Evolutionary conservation across 2,797 vertebrate genomes (phyloP), one percentile per base, ranked within the genome.

Genomic region (Lepilemur ruficaudatus): DNA sequence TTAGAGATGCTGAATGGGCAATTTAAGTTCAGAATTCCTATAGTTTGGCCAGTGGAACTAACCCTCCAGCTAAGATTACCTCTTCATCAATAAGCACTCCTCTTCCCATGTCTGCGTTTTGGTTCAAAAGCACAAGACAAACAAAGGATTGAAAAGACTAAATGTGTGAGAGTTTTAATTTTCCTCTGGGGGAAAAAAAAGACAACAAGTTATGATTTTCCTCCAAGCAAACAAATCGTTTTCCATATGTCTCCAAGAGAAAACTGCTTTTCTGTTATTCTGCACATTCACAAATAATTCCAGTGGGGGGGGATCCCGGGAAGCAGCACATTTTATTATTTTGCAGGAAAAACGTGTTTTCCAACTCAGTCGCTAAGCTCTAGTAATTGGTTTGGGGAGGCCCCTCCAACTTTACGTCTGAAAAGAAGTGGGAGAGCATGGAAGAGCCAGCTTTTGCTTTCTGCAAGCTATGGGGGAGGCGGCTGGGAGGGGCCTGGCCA

Each of bases 221-320:
- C 57, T 96, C 93, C 88, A 78, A 97, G 96, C 86, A 96, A 97
- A 96, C 83, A 97, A 97, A 97, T 78, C 72, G 81, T 96, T 93
- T 96, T 91, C 95, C 97, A 96, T 92, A 95, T 96, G 96, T 87
- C 69, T 97, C 79, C 32, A 69, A 90, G 50, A 93, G 79, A 82
- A 96, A 94, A 52, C 43, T 61, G 89, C 63, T 85, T 76, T 89
- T 78, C 94, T 46, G 67, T 43, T 76, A 43, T 83, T 88, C 92
- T 22, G 52, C 50, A 17, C 4, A 9, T 80, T 91, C 63, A 7
- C 30, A 25, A 70, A 59, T 91, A 89, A 73, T 79, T 83, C 79
- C 80, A 88, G 72, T 30, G 46, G 52, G 23, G 38, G 38, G 52
- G 14, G 82, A 15, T 14, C n/a, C 55, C 38, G 46, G 20, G 52